Evolutionary conservation across 2,888 invertebrate species (phyloP), one percentile per base, ranked within the genome.

Genomic region (Drosophila demipolita): DNA sequence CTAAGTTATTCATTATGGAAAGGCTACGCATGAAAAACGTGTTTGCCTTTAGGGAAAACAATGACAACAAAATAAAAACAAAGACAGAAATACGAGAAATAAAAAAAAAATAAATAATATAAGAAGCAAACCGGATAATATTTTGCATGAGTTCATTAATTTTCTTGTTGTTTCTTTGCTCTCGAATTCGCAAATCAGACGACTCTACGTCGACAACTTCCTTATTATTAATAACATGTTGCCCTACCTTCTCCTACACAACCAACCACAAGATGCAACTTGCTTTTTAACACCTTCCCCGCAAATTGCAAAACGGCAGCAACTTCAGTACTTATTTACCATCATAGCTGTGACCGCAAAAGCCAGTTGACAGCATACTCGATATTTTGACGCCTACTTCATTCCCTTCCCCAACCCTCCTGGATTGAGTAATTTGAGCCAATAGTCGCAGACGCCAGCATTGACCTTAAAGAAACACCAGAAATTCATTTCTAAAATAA

Each of bases 271-370:
- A 7, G 45, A 15, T 45, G 23, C 45, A 23, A 4, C 15, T 45
- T 50, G 48, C 7, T 73, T 81, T 75, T 81, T 75, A 82, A 64
- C 66, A 64, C 59, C 20, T 60, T 67, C 42, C 49, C 63, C 50
- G 50, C 64, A 59, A 66, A 66, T 33, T 57, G 60, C 59, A 29
- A 67, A 68, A 64, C 86, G 62, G 87, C 68, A 59, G 77, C 89
- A 87, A 70, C 75, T 66, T 68, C 57, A 68, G 74, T 78, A 75
- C 80, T 87, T 75, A 73, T 73, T 82, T 70, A 59, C 74, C 75
- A 71, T 70, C 83, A 59, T 45, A 50, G 62, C 67, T 83, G 85
- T 78, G 88, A 88, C 83, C 75, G 75, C 62, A 59, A 68, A 77
- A 67, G 7, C 60, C 60, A 35, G 76, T 73, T 40, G 50, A 54